These are phyloP conservation scores for Proctacanthus coquilletti DNA, from an alignment of 1,140 invertebrate genomes.

Conservation along the genomic window DNA sequence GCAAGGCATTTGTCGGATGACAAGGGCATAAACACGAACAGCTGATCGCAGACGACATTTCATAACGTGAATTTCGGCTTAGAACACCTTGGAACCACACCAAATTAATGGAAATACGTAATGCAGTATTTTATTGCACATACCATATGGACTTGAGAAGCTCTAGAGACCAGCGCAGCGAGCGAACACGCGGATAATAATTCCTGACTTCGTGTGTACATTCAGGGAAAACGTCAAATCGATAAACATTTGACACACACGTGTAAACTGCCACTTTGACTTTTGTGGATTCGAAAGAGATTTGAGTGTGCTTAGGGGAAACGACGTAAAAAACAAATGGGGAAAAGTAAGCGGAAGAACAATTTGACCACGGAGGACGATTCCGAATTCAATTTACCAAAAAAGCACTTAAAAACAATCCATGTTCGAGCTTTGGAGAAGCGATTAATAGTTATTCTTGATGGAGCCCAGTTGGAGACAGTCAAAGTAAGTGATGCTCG, in stretches of 20 bases:
- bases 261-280: no score
- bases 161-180: not conserved
- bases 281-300: no score
- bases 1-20: no score
- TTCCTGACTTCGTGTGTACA: not conserved
- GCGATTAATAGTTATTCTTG: conserved; percentile 82
- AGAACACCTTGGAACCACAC: not conserved
- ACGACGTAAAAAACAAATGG: not conserved
- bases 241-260: not conserved
- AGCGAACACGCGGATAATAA: not conserved
- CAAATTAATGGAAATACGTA: not conserved
- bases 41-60: not conserved
- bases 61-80: not conserved
- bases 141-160: not conserved
- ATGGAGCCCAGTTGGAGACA: conserved; percentile 87
- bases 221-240: not conserved
- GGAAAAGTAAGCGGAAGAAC: conserved; percentile 3
- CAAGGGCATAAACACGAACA: not conserved
- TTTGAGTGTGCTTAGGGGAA: not conserved
- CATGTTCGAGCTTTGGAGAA: conserved; percentile 48
- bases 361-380: conserved; percentile 12
- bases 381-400: conserved; percentile 24
- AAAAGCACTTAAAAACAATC: conserved; percentile 23
- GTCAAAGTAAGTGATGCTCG: conserved; percentile 56
- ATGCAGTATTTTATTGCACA: not conserved